Conservation (phyloP, 2,113 vertebrate species). For the Esox niger region DNA sequence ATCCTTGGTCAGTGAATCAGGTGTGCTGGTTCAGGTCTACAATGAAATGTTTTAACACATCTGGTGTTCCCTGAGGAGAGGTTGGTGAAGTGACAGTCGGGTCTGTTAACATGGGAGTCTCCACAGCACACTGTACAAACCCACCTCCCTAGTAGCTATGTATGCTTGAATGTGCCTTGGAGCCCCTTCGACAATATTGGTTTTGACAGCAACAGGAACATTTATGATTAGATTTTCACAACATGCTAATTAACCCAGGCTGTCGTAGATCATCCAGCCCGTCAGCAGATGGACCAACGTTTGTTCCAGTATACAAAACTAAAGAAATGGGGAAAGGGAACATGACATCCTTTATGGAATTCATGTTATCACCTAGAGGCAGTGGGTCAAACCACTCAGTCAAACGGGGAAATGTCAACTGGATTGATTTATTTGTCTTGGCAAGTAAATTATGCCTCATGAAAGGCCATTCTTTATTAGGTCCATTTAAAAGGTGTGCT, state of each 20-base stretch:
- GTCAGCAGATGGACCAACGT: conserved; percentile 43
- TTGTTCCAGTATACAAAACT: conserved; percentile 26
- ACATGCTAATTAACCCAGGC: conserved; percentile 30
- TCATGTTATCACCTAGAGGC: conserved; percentile 48
- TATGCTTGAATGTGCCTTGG: not conserved
- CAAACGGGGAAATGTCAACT: conserved; percentile 59
- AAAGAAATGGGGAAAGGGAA: conserved; percentile 28
- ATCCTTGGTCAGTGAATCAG: too few relatives aligned
- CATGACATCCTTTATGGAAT: conserved; percentile 27
- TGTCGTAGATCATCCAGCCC: conserved; percentile 10
- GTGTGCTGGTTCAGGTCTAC: too few relatives aligned
- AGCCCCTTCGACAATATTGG: conserved; percentile 25
- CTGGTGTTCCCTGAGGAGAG: too few relatives aligned
- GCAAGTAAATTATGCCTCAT: conserved; percentile 42
- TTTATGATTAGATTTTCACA: conserved; percentile 35
- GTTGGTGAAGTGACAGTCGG: too few relatives aligned
- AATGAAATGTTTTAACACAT: too few relatives aligned
- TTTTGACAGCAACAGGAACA: conserved; percentile 20
- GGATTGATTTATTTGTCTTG: conserved; percentile 56
- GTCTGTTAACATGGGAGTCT: not conserved
- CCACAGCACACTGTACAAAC: not conserved
- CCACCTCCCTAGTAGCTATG: not conserved
- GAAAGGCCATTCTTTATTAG: conserved; percentile 49
- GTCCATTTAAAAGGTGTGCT: conserved; percentile 26
- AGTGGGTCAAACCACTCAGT: conserved; percentile 46